Evolutionary conservation across 1,140 invertebrate genomes (phyloP), one percentile per base, ranked within the genome.

Genomic region (Dreissena polymorpha): DNA sequence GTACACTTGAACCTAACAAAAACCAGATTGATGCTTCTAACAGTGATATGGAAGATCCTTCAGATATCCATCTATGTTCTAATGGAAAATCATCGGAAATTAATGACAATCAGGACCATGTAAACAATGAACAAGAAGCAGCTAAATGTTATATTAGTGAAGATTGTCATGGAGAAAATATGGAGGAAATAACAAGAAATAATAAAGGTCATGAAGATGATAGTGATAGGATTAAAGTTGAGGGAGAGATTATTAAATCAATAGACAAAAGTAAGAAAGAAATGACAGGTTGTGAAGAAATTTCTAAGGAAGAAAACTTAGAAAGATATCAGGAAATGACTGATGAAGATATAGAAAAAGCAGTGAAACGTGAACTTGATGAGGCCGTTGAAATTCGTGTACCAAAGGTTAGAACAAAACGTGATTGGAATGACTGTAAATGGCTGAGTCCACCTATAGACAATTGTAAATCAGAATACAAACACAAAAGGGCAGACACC

Each of bases 401-500:
- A 55, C 79, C 79, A 55, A 74, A 73, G 27, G 14, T 82, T 18
- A 74, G 18, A 51, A n/a, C 70, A 10, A 65, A 72, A 50, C 39
- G 53, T 64, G 79, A 82, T 23, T 2, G 25, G 23, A 49, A 53
- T 2, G 79, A 82, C 25, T 65, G 53, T 50, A 82, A 82, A 21
- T 82, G 79, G 79, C 67, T 78, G 53, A n/a, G 16, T 18, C 57
- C 63, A 25, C 39, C 39, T 39, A 39, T 8, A 39, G 39, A 39
- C 39, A 39, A 39, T 39, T 39, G 39, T 39, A 39, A 39, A 39
- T 39, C 39, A 39, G 39, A 39, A 39, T 39, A 39, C 39, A 39
- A 39, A 39, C 50, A 51, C 3, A 70, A 76, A 25, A 76, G 87
- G 13, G 67, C 87, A 49, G 87, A 86, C 50, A 88, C 87, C 49